These are phyloP conservation scores for Apamea sordens DNA, from an alignment of 2,888 invertebrate species.

Conservation along the genomic window DNA sequence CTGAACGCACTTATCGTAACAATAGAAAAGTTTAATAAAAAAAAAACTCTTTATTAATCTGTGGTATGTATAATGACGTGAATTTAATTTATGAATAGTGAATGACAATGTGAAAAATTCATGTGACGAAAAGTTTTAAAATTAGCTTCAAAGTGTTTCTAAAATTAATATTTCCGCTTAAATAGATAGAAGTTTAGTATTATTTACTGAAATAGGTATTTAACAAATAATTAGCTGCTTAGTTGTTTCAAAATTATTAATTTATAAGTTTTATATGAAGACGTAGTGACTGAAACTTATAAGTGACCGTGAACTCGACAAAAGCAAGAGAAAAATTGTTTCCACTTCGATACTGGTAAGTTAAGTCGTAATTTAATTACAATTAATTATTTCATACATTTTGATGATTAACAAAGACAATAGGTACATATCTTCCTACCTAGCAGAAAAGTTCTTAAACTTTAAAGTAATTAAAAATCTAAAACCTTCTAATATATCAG, in stretches of 20 bases:
- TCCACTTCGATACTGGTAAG: conserved; percentile 34
- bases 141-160: conserved; percentile 52
- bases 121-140: conserved; percentile 54
- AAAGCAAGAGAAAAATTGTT: background rate
- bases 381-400: background rate
- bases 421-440: no score
- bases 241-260: conserved; percentile 4
- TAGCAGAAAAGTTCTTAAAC: background rate
- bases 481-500: background rate
- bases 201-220: background rate
- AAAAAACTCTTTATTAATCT: conserved; percentile 23
- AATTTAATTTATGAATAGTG: conserved; percentile 33
- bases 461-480: background rate
- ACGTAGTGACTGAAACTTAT: conserved; percentile 19
- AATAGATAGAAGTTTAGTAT: background rate
- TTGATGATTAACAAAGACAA: background rate
- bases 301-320: conserved; percentile 28
- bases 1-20: conserved; percentile 54
- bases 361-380: background rate
- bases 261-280: conserved; percentile 3
- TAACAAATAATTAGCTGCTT: background rate
- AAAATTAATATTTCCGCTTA: conserved; percentile 7
- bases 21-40: conserved; percentile 46
- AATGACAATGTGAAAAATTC: conserved; percentile 35
- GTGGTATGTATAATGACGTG: conserved; percentile 35